Percentiles rank a stretch among this genome's conserved stretches.
Conservation (phyloP, 2,797 vertebrate species). For the Pempheris klunzingeri region DNA sequence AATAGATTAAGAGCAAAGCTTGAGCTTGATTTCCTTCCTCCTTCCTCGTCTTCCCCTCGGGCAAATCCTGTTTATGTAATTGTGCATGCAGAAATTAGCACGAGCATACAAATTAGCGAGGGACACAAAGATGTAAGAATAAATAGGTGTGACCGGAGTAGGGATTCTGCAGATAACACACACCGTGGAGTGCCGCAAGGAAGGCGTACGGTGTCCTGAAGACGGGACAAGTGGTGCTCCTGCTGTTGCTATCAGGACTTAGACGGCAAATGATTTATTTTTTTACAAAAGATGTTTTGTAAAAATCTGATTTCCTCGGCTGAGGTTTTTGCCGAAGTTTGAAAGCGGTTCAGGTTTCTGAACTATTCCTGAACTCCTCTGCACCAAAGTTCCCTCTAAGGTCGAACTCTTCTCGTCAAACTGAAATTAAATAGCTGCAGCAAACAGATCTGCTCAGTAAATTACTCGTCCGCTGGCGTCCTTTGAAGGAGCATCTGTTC, state of each 20-base stretch:
- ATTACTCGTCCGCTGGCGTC: neutral
- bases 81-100: slow-evolving; percentile 73
- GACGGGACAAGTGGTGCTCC: neutral
- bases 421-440: slow-evolving; percentile 18
- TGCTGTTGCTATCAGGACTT: slow-evolving; percentile 21
- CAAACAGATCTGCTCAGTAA: slow-evolving; percentile 11
- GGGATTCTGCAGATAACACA: slow-evolving; percentile 27
- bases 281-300: too few relatives aligned
- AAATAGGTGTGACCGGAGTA: slow-evolving; percentile 27
- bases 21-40: slow-evolving; percentile 2
- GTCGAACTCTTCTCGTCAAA: slow-evolving; percentile 15
- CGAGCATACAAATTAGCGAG: slow-evolving; percentile 66
- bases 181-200: neutral
- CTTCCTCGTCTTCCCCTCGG: slow-evolving; percentile 6
- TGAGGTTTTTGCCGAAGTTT: slow-evolving; percentile 3
- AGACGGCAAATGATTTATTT: too few relatives aligned
- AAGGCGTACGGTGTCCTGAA: neutral
- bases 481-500: neutral
- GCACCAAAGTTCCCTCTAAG: neutral
- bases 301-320: neutral
- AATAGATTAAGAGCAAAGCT: slow-evolving; percentile 31
- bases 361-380: slow-evolving; percentile 28
- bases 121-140: slow-evolving; percentile 32
- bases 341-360: slow-evolving; percentile 13
- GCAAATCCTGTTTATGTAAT: slow-evolving; percentile 63